Conservation (phyloP, 2,797 vertebrate genomes). For the Aeoliscus strigatus region DNA sequence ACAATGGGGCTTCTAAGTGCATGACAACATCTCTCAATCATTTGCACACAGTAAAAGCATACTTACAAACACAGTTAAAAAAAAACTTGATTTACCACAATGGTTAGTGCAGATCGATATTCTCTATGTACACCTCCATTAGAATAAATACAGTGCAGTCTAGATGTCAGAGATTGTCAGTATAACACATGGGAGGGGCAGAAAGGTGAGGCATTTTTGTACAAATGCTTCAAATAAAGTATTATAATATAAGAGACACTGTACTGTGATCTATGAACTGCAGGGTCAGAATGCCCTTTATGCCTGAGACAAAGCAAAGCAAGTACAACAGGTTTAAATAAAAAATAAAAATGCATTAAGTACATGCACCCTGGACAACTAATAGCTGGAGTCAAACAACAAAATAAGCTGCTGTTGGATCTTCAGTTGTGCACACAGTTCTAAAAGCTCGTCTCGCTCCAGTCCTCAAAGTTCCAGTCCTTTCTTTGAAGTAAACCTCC, state of each 20-base stretch:
- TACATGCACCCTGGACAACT: conserved; percentile 59
- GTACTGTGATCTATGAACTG: conserved; percentile 26
- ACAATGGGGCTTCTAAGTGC: conserved; percentile 38
- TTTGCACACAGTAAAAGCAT: conserved; percentile 56
- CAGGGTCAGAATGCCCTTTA: conserved; percentile 28
- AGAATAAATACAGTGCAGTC: conserved; percentile 60
- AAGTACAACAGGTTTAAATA: conserved; percentile 50
- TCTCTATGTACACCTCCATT: conserved; percentile 56
- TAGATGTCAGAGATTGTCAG: conserved; percentile 68
- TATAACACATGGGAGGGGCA: conserved; percentile 34
- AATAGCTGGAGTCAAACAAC: conserved; percentile 33
- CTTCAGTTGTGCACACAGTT: conserved; percentile 30
- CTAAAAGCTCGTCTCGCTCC: conserved; percentile 60
- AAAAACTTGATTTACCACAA: conserved; percentile 55
- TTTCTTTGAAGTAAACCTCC: conserved; percentile 21
- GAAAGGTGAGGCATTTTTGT: conserved; percentile 25
- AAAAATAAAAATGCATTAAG: conserved; percentile 44
- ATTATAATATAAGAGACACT: conserved; percentile 32
- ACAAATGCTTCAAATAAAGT: conserved; percentile 41
- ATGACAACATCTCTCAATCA: conserved; percentile 42
- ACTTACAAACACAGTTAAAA: conserved; percentile 61
- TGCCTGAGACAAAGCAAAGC: conserved; percentile 53
- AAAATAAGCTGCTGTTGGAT: conserved; percentile 22
- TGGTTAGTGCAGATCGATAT: conserved; percentile 62
- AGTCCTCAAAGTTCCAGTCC: conserved; percentile 53